These are phyloP conservation scores for Tromatobia lineatoria DNA, from an alignment of 2,888 invertebrate genomes.

Conservation along the genomic window DNA sequence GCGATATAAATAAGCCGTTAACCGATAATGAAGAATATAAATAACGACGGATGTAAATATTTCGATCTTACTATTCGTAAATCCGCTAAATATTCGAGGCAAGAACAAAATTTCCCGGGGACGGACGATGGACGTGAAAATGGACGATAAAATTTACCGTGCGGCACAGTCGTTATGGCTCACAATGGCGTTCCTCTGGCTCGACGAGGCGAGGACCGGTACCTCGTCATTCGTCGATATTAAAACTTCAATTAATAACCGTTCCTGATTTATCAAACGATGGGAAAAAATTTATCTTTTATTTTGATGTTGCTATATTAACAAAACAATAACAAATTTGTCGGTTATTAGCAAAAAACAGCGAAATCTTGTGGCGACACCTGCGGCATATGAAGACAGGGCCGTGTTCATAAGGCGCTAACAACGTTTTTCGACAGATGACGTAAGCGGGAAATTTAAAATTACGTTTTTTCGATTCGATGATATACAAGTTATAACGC, in stretches of 20 bases:
- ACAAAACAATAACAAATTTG: slow-evolving; percentile 71
- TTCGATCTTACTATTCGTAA: slow-evolving; percentile 76
- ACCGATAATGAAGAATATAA: slow-evolving; percentile 87
- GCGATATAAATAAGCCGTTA: slow-evolving; percentile 70
- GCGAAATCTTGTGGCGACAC: slow-evolving; percentile 69
- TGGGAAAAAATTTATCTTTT: slow-evolving; percentile 58
- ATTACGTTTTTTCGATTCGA: background rate
- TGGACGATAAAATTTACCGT: slow-evolving; percentile 89
- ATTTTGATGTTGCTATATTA: slow-evolving; percentile 41
- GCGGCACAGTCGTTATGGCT: slow-evolving; percentile 91
- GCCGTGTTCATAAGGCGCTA: slow-evolving; percentile 50
- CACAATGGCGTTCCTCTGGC: slow-evolving; percentile 93
- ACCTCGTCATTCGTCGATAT: slow-evolving; percentile 71
- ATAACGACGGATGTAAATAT: slow-evolving; percentile 85
- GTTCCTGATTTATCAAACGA: background rate
- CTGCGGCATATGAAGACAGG: slow-evolving; percentile 57
- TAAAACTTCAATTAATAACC: slow-evolving; percentile 17
- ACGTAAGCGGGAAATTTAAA: slow-evolving; percentile 53
- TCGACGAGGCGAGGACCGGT: slow-evolving; percentile 79
- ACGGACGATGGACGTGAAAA: slow-evolving; percentile 90
- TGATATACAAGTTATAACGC: background rate
- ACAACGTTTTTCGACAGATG: slow-evolving; percentile 12
- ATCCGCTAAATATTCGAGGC: slow-evolving; percentile 71
- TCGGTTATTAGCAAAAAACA: slow-evolving; percentile 38
- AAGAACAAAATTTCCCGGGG: slow-evolving; percentile 86